Conservation (phyloP, 2,888 invertebrate genomes). For the Blastobasis lacticolella region DNA sequence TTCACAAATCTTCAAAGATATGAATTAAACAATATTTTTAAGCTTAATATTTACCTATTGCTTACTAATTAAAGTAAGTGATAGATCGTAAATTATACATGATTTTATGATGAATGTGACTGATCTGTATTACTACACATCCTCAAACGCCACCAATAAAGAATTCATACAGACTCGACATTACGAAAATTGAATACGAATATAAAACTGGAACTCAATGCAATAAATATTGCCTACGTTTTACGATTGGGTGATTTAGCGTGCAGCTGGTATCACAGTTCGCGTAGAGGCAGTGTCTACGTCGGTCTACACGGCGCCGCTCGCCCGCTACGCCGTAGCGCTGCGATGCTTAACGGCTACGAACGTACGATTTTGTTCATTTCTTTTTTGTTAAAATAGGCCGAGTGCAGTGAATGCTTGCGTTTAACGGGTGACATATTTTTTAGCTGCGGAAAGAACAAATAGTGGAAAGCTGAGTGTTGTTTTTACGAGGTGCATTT, state of each 20-base stretch:
- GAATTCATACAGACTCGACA: too few species aligned
- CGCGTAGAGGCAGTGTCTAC: slow-evolving; percentile 33
- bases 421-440: slow-evolving; percentile 12
- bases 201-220: slow-evolving; percentile 8
- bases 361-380: slow-evolving; percentile 20
- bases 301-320: slow-evolving; percentile 27
- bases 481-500: background rate
- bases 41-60: too few species aligned
- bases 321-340: slow-evolving; percentile 40
- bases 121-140: too few species aligned
- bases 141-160: too few species aligned
- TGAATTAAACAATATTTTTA: too few species aligned
- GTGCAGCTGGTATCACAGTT: slow-evolving; percentile 37
- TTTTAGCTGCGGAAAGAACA: slow-evolving; percentile 7
- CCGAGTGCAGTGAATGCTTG: slow-evolving; percentile 12
- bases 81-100: too few species aligned
- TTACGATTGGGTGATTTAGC: slow-evolving; percentile 32
- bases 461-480: background rate
- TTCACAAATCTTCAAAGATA: too few species aligned
- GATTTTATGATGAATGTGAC: too few species aligned
- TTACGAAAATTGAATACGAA: background rate
- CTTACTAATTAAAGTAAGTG: too few species aligned
- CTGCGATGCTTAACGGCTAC: slow-evolving; percentile 21
- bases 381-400: slow-evolving; percentile 6
- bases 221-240: slow-evolving; percentile 12